These are phyloP conservation scores for Bryconaethiops microstoma DNA, from an alignment of 2,797 vertebrate species.

Conservation along the genomic window DNA sequence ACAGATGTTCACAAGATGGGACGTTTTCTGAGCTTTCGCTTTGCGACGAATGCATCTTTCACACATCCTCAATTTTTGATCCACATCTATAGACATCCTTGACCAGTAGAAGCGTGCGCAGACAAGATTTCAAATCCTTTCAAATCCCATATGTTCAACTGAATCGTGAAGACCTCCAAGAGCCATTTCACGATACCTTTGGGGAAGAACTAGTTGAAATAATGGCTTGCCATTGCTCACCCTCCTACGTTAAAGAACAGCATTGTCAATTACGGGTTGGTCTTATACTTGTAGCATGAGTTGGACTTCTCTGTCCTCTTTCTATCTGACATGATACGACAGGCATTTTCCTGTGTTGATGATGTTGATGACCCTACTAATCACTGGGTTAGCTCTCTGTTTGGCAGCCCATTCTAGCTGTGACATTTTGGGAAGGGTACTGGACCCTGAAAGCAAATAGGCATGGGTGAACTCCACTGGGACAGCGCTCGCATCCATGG, in stretches of 20 bases:
- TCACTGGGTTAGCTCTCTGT: slow-evolving; percentile 8
- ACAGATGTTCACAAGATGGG: no score
- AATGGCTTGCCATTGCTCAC: neutral
- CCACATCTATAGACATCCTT: neutral
- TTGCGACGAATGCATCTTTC: slow-evolving; percentile 2
- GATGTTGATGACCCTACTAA: slow-evolving; percentile 26
- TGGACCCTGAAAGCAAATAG: slow-evolving; percentile 2
- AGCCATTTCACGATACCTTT: neutral
- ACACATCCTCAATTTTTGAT: neutral
- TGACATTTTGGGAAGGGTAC: slow-evolving; percentile 32
- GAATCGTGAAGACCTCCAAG: slow-evolving; percentile 15
- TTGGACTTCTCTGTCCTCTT: slow-evolving; percentile 24
- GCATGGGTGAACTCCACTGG: slow-evolving; percentile 5
- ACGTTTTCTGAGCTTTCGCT: no score
- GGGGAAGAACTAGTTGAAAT: slow-evolving; percentile 19
- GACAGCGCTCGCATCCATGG: slow-evolving; percentile 18
- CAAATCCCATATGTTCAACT: slow-evolving; percentile 27
- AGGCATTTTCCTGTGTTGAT: neutral
- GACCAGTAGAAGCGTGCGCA: slow-evolving; percentile 11
- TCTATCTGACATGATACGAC: slow-evolving; percentile 5
- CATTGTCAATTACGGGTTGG: slow-evolving; percentile 4
- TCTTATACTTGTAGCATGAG: neutral
- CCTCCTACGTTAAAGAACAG: slow-evolving; percentile 3
- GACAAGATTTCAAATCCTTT: slow-evolving; percentile 6
- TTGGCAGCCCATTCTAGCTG: slow-evolving; percentile 15